Base-by-base conservation (phyloP, 1,140 invertebrate genomes). In the Aricia agestis region DNA sequence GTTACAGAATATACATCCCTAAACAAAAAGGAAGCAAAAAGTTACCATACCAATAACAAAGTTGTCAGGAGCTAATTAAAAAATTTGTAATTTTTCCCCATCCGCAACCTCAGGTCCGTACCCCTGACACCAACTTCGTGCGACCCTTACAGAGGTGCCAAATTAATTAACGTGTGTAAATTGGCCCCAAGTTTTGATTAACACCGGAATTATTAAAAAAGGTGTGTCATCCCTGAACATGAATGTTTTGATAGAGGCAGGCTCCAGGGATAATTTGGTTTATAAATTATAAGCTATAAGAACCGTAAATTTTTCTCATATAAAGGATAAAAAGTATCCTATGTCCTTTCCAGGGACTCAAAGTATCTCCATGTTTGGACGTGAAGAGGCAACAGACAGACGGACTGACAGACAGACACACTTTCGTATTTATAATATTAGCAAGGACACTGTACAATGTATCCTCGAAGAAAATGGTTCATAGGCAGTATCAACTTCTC, bases 131-230 rank as follows among this genome's bases (percentile, higher is more conserved):
- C 36, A 45, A 67, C 36, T 67, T 67, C 10, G 70, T 75, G 57
- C 36, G 31, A 66, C 52, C 67, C 65, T 52, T 63, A 19, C 68
- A 63, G 68, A 72, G 72, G 72, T 72, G 68, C 41, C 69, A 70
- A 74, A 71, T 67, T 74, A 77, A 77, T 77, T 72, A 70, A 25
- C 59, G 66, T 52, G 45, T 72, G 70, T 63, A 76, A 73, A 76
- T 73, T 68, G 67, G 66, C 69, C 61, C 31, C 59, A 70, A 74
- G 57, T 74, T 74, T 69, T 74, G 73, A 77, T 75, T 71, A 69
- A 61, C 68, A 41, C 32, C 25, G 11, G 32, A 69, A 69, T 69
- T 36, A 59, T 69, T 69, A 59, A 69, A 19, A 11, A 25, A 19
- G 59, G n/a, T 9, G 57, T 59, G 17, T 63, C 10, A 25, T 63